Evolutionary conservation across 2,888 invertebrate genomes (phyloP), one percentile per base, ranked within the genome.

Genomic region (Sphaeridia pumilis): DNA sequence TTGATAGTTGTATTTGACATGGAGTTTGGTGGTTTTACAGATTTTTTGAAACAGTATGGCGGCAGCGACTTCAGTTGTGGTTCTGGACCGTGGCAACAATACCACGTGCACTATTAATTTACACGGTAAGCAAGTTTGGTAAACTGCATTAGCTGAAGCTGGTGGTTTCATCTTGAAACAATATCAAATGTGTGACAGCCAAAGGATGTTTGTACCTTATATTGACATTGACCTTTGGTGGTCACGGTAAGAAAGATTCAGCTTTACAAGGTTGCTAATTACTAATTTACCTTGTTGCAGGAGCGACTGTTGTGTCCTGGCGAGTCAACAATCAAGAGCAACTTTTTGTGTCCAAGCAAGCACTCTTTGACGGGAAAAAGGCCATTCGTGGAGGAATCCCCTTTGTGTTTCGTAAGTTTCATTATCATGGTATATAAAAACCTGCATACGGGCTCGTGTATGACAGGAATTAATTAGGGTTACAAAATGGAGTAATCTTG

Each of bases 221-320:
- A 43, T n/a, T 55, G n/a, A 47, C 14, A 34, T 31, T 20, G 27
- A 46, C 21, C 21, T 12, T 5, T 24, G 24, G 20, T 14, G 14
- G 43, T 24, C 24, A 22, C 22, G 14, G 20, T 24, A n/a, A 43
- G 5, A 27, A 46, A 7, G 17, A 31, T 31, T 36, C 24, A 2
- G 14, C n/a, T n/a, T n/a, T n/a, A n/a, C n/a, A n/a, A n/a, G n/a
- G n/a, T n/a, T 17, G 35, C n/a, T 46, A n/a, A 31, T 10, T 31
- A 31, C n/a, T 31, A 31, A 31, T 31, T 31, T 31, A 14, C 31
- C 14, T 31, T 31, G 67, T 77, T 79, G 57, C 73, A 93, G 93
- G 93, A 72, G 92, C 93, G 61, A 94, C 93, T 53, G 87, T 94
- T 61, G 90, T 92, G 64, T 93, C 93, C 70, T 94, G 93, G 93